Conservation (phyloP, 2,797 vertebrate species). For the Anguilla anguilla region DNA sequence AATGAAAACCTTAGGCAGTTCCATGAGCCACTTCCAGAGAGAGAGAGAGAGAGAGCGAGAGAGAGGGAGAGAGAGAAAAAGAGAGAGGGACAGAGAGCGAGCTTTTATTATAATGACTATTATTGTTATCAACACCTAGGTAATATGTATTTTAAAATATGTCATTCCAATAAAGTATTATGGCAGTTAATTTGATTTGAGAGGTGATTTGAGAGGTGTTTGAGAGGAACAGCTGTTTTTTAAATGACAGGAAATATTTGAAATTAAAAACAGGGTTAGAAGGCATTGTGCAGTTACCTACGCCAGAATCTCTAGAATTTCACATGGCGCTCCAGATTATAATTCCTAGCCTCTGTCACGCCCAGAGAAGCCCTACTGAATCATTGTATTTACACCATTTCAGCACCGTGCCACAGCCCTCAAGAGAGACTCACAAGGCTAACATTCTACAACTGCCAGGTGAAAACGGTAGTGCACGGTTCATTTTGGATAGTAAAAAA, state of each 20-base stretch:
- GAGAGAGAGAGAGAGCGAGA: background rate
- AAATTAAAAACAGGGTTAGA: background rate
- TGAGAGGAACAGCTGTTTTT: background rate
- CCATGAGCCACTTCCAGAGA: background rate
- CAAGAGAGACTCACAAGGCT: background rate
- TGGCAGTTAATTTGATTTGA: too few relatives aligned
- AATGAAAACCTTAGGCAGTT: background rate
- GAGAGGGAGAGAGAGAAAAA: background rate
- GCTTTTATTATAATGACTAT: background rate
- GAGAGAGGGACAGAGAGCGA: background rate
- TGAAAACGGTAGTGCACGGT: background rate
- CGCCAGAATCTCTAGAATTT: background rate
- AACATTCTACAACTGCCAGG: background rate
- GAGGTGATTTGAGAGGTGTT: background rate
- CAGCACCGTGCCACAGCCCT: background rate
- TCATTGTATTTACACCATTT: background rate
- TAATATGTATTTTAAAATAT: background rate
- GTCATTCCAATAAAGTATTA: too few relatives aligned
- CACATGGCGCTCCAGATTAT: background rate
- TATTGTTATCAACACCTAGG: background rate
- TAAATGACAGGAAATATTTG: background rate
- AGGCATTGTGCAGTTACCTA: background rate
- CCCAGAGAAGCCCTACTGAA: background rate
- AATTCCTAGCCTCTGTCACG: background rate
- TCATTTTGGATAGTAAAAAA: slow-evolving; percentile 5